Evolutionary conservation across 1,140 invertebrate species (phyloP), one percentile per base, ranked within the genome.

Genomic region (Mamestra configurata): DNA sequence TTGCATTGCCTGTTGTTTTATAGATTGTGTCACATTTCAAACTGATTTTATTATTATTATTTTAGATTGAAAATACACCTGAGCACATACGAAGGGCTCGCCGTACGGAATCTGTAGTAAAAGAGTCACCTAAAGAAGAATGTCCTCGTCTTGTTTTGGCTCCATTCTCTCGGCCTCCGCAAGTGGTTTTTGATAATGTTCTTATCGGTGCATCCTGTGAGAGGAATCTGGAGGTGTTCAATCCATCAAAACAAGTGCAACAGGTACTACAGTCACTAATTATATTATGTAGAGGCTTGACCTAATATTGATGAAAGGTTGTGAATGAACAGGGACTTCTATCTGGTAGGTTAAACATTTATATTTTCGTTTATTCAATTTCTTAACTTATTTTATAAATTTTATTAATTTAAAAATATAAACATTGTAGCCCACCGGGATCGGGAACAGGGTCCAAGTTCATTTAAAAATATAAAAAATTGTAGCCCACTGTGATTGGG

Each of bases 131-230:
- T 10, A 89, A 91, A 73, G 94, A 95, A 83, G 90, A 92, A 82
- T 88, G 84, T 4, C 90, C 93, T 3, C 84, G 93, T 37, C 87
- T 97, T 22, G 89, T 95, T 43, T 91, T 97, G 81, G 96, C 96
- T 4, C 96, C 96, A 8, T 97, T 97, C 92, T 96, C 95, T 13
- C 91, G 93, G 66, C 96, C 95, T 82, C 95, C 96, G 5, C 96
- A 96, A 94, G 95, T 97, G 11, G 91, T 95, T 53, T 97, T 97
- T 87, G 96, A 97, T 81, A 96, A 97, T 95, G 95, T 97, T 73
- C 88, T 94, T 24, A 90, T 97, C 73, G 96, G 96, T 31, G 93
- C 95, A 53, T 91, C 94, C 27, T 93, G 94, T 64, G 92, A 90
- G 57, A 95, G 95, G 80, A 87, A 90, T 77, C 89, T 97, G 71